Evolutionary conservation across 2,888 invertebrate genomes (phyloP).

Genomic region (Cactoblastis cactorum): DNA sequence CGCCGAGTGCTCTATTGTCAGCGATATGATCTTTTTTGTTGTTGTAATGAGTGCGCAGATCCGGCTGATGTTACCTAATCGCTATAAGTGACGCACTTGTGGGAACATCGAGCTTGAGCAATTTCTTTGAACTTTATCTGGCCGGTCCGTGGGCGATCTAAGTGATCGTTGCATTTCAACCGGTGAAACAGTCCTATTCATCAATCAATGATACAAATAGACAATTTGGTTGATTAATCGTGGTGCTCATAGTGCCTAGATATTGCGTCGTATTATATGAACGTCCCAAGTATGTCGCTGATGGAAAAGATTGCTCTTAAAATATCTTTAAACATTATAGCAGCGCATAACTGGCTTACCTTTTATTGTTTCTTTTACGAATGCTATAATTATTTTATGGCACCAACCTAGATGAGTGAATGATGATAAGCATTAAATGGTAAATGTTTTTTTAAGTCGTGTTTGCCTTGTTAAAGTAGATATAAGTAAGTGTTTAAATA

Average conservation of each 20-base stretch:
- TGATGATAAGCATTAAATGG: conserved; percentile 7
- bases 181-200: conserved; percentile 18
- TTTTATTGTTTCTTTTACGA: background rate
- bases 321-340: background rate
- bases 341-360: background rate
- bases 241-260: conserved; percentile 10
- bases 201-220: conserved; percentile 22
- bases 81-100: conserved; percentile 58
- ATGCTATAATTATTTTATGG: conserved; percentile 5
- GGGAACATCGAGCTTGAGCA: conserved; percentile 54
- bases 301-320: conserved; percentile 7
- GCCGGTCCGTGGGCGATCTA: conserved; percentile 22
- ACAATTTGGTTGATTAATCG: conserved; percentile 23
- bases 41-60: conserved; percentile 67
- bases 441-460: conserved; percentile 7
- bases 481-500: conserved; percentile 11
- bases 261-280: conserved; percentile 10
- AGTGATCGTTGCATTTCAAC: conserved; percentile 17
- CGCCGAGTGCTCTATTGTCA: conserved; percentile 68
- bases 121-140: conserved; percentile 41
- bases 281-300: background rate
- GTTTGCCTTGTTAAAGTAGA: conserved; percentile 13
- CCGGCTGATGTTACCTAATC: conserved; percentile 72
- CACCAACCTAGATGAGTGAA: conserved; percentile 6
- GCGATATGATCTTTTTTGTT: conserved; percentile 67